phyloP scores from a whole-genome alignment of 2,797 vertebrate species.

The Neopelma chrysocephalum region DNA sequence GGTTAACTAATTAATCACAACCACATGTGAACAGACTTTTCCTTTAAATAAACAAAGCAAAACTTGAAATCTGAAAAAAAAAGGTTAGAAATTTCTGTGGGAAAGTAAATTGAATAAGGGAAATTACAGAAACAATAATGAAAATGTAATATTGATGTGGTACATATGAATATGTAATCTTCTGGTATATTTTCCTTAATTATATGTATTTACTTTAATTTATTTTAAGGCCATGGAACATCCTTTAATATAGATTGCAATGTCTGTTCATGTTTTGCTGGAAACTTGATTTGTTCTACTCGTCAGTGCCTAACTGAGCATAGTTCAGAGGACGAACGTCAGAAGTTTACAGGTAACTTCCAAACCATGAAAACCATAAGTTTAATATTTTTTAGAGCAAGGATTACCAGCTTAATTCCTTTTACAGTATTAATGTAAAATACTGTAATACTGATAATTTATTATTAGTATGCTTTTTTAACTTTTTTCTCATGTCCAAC shows the following conservation, averaged over 20 bases:
- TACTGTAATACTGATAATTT: neutral
- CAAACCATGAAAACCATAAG: neutral
- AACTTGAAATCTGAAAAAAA: neutral
- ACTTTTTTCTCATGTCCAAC: neutral
- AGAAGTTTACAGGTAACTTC: slow-evolving; percentile 83
- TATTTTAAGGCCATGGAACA: slow-evolving; percentile 83
- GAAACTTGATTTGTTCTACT: slow-evolving; percentile 86
- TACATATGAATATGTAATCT: neutral
- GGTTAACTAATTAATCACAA: neutral
- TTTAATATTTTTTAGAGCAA: neutral
- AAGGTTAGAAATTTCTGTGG: neutral
- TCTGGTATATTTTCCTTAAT: neutral
- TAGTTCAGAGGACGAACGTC: slow-evolving; percentile 82
- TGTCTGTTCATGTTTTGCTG: slow-evolving; percentile 90
- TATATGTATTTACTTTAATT: neutral
- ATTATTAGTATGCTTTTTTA: neutral
- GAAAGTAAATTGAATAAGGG: neutral
- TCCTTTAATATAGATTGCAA: slow-evolving; percentile 90
- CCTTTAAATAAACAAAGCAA: neutral
- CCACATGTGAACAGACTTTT: neutral
- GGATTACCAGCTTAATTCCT: neutral
- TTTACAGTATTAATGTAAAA: neutral
- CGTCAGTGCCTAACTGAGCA: slow-evolving; percentile 83
- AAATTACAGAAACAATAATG: neutral
- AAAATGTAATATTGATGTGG: neutral